Base-by-base conservation (phyloP, 2,888 invertebrate species). In the Synergus itoensis region DNA sequence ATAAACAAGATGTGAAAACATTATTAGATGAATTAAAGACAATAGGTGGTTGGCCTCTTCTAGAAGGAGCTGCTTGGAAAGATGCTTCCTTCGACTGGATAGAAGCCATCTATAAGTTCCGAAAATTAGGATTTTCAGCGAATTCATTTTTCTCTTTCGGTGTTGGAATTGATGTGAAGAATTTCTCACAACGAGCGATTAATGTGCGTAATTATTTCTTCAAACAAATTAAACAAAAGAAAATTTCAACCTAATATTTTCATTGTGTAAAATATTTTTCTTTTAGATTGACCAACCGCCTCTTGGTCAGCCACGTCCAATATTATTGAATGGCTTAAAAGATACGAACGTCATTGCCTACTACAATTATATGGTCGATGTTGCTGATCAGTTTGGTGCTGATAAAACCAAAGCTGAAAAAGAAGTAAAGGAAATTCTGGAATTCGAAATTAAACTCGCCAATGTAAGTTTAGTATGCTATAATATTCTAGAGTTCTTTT, bases 41-140 rank as follows among this genome's bases (percentile, higher is more conserved):
- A 28, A 93, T 99, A 40, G 98, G 98, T 0, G 98, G 98, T 8
- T 99, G 98, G 98, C 99, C 99, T 0, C 96, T 97, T 16, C 93
- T 98, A 62, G 96, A 96, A 83, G 97, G 96, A 0, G 93, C 94
- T 45, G 84, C 90, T 0, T 98, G 98, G 98, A 94, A 95, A 85
- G 95, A 94, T 8, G 92, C 92, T 0, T 91, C 93, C 18, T 98
- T 97, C 93, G 94, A 95, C 82, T 98, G 98, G 98, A 95, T 95
- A 87, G 93, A 96, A 83, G 95, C 96, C 0, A 96, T 97, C 8
- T 97, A 96, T 93, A 95, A 94, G 81, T 97, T 97, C 93, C 94
- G 97, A 69, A 92, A 93, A 77, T 93, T 94, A 65, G 98, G 98
- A 1, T 97, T 97, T 92, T 97, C 97, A 84, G 96, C 97, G 81